Conservation (phyloP, 2,888 invertebrate genomes). For the Deroplatys truncata region DNA sequence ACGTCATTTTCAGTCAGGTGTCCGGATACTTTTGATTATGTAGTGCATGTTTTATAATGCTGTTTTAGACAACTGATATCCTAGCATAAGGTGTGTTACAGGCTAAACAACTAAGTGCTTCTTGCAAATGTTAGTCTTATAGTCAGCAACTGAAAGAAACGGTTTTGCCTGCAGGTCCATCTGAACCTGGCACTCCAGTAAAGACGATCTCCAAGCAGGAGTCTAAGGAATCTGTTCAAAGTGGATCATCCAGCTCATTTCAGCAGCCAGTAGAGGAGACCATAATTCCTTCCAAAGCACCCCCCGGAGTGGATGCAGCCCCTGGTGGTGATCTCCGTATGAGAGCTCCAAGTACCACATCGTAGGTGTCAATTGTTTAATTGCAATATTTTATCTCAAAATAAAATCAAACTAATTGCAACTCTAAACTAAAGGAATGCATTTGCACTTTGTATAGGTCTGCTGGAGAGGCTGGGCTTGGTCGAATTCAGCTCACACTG, state of each 20-base stretch:
- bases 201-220: background rate
- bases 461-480: slow-evolving; percentile 70
- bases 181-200: background rate
- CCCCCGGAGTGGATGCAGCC: slow-evolving; percentile 31
- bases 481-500: slow-evolving; percentile 78
- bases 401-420: background rate
- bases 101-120: too few species aligned
- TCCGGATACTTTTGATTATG: too few species aligned
- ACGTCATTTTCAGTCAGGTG: too few species aligned
- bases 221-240: slow-evolving; percentile 17
- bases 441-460: slow-evolving; percentile 45
- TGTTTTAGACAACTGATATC: too few species aligned
- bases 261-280: slow-evolving; percentile 30
- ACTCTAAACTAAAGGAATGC: background rate
- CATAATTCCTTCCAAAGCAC: slow-evolving; percentile 29
- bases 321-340: slow-evolving; percentile 38
- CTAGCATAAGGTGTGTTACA: too few species aligned
- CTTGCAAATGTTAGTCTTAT: too few species aligned
- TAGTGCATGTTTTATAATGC: too few species aligned
- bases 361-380: slow-evolving; percentile 37
- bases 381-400: background rate
- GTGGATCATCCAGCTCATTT: slow-evolving; percentile 8
- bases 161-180: background rate
- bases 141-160: background rate
- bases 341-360: slow-evolving; percentile 42